Evolutionary conservation across 1,140 invertebrate species (phyloP).

Genomic region (Nasonia vitripennis): DNA sequence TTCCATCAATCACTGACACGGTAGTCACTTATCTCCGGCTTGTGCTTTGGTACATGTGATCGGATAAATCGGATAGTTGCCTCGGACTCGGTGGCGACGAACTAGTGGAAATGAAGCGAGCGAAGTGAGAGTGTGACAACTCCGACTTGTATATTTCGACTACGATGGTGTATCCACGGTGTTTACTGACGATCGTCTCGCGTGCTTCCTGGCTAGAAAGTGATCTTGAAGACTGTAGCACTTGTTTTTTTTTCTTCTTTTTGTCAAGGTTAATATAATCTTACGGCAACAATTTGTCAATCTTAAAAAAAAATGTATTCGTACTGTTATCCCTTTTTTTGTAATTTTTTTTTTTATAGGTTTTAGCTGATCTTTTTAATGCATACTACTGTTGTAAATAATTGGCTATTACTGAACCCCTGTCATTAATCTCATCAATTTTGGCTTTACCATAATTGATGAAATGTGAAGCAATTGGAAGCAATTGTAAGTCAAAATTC

Average conservation of each 20-base stretch:
- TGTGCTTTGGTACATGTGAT: slow-evolving; percentile 40
- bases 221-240: slow-evolving; percentile 2
- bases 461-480: slow-evolving; percentile 11
- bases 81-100: slow-evolving; percentile 19
- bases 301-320: slow-evolving; percentile 18
- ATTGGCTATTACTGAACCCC: not conserved
- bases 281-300: not conserved
- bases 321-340: slow-evolving; percentile 19
- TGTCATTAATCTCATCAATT: slow-evolving; percentile 21
- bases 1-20: slow-evolving; percentile 74
- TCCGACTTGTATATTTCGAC: slow-evolving; percentile 40
- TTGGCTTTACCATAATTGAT: slow-evolving; percentile 16
- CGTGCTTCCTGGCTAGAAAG: slow-evolving; percentile 42
- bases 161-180: slow-evolving; percentile 29
- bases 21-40: slow-evolving; percentile 41
- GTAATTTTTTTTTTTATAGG: slow-evolving; percentile 2
- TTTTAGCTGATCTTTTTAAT: slow-evolving; percentile 37
- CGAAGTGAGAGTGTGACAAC: not conserved
- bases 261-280: slow-evolving; percentile 26
- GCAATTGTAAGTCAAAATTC: slow-evolving; percentile 35
- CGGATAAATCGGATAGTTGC: slow-evolving; percentile 37
- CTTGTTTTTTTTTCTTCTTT: slow-evolving; percentile 6
- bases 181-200: slow-evolving; percentile 34
- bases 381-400: not conserved
- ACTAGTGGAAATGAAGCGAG: not conserved